Conservation (phyloP, 2,888 invertebrate species). For the Melanargia galathea region DNA sequence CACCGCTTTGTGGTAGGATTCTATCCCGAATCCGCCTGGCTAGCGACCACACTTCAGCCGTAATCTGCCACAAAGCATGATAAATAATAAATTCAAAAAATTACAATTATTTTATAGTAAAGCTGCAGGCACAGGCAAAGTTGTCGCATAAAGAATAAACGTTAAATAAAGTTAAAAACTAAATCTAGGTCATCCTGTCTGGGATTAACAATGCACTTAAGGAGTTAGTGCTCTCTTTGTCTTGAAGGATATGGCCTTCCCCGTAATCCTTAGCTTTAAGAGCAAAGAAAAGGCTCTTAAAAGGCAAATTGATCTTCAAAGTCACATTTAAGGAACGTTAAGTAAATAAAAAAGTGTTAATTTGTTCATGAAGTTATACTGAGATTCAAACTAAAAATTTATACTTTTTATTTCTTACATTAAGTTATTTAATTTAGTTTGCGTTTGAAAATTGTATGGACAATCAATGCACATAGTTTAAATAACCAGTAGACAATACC, state of each 20-base stretch:
- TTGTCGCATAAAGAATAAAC: constrained; percentile 13
- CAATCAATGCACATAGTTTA: too few relatives aligned
- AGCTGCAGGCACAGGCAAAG: background rate
- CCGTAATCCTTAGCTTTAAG: constrained; percentile 20
- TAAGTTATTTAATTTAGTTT: background rate
- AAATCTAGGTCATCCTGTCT: constrained; percentile 26
- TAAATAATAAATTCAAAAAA: constrained; percentile 1
- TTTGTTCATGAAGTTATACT: constrained; percentile 4
- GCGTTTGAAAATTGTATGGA: too few relatives aligned
- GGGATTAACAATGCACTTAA: constrained; percentile 29
- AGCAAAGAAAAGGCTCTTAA: constrained; percentile 22
- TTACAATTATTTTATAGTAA: constrained; percentile 3
- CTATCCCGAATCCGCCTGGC: too few relatives aligned
- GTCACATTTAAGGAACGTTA: constrained; percentile 13
- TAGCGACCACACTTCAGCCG: too few relatives aligned
- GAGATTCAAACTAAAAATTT: background rate
- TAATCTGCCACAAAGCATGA: too few relatives aligned
- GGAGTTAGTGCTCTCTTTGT: constrained; percentile 26
- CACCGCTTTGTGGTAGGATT: too few relatives aligned
- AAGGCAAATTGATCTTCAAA: constrained; percentile 19
- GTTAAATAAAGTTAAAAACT: constrained; percentile 23
- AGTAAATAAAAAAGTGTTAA: constrained; percentile 14
- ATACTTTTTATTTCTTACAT: background rate
- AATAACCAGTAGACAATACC: too few relatives aligned
- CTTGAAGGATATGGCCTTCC: constrained; percentile 27